Conservation (phyloP, 2,797 vertebrate species). For the Lindbergichthys nudifrons region DNA sequence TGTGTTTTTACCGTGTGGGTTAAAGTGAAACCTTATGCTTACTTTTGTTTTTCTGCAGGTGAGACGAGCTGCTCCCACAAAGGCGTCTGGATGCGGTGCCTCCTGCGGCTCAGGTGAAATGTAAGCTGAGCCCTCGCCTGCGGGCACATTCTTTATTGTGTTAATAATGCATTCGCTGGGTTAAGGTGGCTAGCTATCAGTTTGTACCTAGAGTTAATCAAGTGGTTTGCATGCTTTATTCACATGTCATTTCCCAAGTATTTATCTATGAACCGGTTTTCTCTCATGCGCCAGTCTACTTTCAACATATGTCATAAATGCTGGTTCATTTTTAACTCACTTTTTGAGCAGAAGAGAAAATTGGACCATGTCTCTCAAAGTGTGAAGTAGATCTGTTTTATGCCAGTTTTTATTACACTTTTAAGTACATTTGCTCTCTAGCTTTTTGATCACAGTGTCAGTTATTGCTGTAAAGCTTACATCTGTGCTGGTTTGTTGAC, state of each 20-base stretch:
- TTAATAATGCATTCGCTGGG: slow-evolving; percentile 46
- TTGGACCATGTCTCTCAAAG: slow-evolving; percentile 52
- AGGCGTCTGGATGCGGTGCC: slow-evolving; percentile 75
- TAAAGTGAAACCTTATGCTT: slow-evolving; percentile 58
- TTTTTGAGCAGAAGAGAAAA: slow-evolving; percentile 50
- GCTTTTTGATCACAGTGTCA: slow-evolving; percentile 9
- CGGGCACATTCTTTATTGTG: slow-evolving; percentile 23
- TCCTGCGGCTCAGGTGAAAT: slow-evolving; percentile 76
- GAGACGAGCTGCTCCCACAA: slow-evolving; percentile 64
- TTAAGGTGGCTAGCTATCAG: slow-evolving; percentile 5
- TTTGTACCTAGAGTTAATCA: slow-evolving; percentile 31
- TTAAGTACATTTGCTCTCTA: slow-evolving; percentile 9
- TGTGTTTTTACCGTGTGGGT: slow-evolving; percentile 37
- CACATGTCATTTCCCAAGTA: background rate
- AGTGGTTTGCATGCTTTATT: slow-evolving; percentile 24
- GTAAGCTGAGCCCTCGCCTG: slow-evolving; percentile 70
- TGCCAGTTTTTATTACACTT: slow-evolving; percentile 21
- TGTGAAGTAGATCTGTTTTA: slow-evolving; percentile 33
- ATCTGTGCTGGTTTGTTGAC: slow-evolving; percentile 8
- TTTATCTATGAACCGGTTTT: slow-evolving; percentile 35
- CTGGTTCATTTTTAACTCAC: slow-evolving; percentile 45
- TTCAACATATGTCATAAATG: slow-evolving; percentile 58
- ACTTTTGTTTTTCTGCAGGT: slow-evolving; percentile 68
- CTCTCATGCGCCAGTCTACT: slow-evolving; percentile 46
- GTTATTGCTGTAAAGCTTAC: background rate